Evolutionary conservation across 2,888 invertebrate species (phyloP), one percentile per base, ranked within the genome.

Genomic region (Asteroscopus sphinx): DNA sequence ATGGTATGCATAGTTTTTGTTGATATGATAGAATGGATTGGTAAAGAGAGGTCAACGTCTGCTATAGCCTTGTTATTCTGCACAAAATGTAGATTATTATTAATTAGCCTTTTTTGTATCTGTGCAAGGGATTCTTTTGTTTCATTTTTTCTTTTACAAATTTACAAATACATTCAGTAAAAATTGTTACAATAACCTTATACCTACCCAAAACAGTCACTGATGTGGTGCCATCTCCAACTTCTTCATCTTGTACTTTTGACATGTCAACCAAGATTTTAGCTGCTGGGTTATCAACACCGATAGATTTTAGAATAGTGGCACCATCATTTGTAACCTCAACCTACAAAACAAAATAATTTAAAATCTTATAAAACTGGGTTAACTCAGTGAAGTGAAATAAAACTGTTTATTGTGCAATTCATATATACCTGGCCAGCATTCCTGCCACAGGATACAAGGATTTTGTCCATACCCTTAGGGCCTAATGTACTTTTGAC

Each of bases 161-260:
- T 6, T 21, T 21, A 21, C 21, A 6, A n/a, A n/a, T n/a, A n/a
- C 21, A 6, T 21, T 1, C 15, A 11, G 11, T n/a, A 47, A 44
- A 35, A n/a, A 16, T 8, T 30, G 45, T 32, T 42, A 15, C 12
- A 30, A 39, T 26, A 33, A 37, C 17, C 1, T 2, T n/a, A 17
- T 45, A 79, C 86, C 73, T 88, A 96, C 96, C 96, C 68, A 97
- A 92, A 36, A 99, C 99, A 49, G 99, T 98, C 0, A 99, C 99
- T 0, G 99, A 99, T 35, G 99, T 99, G n/a, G 99, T 99, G 11
- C 99, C 99, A 95, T 99, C 99, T 39, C 99, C 99, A 58, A 99
- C 99, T 95, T 99, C 99, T 86, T 99, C 99, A 93, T 99, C 99
- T 88, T 99, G 99, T 2, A 99, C 99, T 91, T 98, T 97, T 11